These are phyloP conservation scores for Anas acuta DNA, from an alignment of 2,797 vertebrate species.

Conservation along the genomic window DNA sequence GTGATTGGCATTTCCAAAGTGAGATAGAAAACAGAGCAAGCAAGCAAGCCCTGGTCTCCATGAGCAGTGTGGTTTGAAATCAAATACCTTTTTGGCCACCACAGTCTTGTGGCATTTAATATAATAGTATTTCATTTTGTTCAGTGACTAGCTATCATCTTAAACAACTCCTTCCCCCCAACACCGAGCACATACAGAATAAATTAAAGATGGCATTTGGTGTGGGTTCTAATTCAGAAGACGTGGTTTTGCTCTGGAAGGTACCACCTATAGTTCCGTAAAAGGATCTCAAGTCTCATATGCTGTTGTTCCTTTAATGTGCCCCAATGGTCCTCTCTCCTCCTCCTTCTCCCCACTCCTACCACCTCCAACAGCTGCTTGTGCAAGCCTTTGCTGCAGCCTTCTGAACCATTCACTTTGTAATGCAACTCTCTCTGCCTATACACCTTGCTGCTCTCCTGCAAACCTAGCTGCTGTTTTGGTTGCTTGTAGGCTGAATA, in stretches of 20 bases:
- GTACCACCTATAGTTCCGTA: background rate
- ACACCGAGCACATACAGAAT: background rate
- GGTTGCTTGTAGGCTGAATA: background rate
- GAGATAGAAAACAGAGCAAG: background rate
- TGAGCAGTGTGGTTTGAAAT: background rate
- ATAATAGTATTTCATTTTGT: constrained; percentile 1
- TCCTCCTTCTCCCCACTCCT: background rate
- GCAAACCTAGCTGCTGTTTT: background rate
- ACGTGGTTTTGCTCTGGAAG: background rate
- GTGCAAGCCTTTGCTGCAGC: background rate
- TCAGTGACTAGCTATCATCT: background rate
- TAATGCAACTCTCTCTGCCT: rapidly evolving
- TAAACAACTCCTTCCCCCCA: background rate
- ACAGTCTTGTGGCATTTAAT: background rate
- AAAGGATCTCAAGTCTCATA: background rate
- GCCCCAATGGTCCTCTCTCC: background rate
- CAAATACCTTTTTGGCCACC: background rate
- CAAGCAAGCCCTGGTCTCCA: background rate
- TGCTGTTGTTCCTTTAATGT: background rate
- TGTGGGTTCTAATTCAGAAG: background rate
- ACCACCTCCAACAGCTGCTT: background rate
- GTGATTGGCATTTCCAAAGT: constrained; percentile 22
- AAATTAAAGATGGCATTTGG: background rate
- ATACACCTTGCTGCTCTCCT: background rate
- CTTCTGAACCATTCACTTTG: background rate